Conservation (phyloP, 2,888 invertebrate species). For the Sarcophaga subvicina region DNA sequence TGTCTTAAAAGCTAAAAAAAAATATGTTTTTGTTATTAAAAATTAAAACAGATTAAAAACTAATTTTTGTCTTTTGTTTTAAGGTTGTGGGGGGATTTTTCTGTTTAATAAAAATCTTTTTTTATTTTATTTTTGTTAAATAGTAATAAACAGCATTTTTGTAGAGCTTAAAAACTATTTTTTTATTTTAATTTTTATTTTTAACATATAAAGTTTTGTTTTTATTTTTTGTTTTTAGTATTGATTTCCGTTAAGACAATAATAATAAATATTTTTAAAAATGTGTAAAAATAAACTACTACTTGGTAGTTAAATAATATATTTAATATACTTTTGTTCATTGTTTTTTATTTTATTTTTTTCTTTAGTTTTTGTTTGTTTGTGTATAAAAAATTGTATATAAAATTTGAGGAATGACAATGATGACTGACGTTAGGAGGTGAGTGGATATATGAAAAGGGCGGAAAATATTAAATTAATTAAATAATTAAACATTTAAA, state of each 20-base stretch:
- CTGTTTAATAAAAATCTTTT: not conserved
- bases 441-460: not conserved
- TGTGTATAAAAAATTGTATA: slow-evolving; percentile 2
- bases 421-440: too few relatives aligned
- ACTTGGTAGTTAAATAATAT: slow-evolving; percentile 36
- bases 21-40: not conserved
- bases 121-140: not conserved
- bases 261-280: not conserved
- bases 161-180: too few relatives aligned
- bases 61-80: slow-evolving; percentile 67
- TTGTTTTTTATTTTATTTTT: not conserved
- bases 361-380: too few relatives aligned
- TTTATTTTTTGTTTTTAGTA: slow-evolving; percentile 58
- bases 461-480: not conserved
- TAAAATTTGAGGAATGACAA: slow-evolving; percentile 37
- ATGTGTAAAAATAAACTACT: slow-evolving; percentile 41
- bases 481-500: slow-evolving; percentile 30
- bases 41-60: slow-evolving; percentile 51
- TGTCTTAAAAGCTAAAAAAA: slow-evolving; percentile 36
- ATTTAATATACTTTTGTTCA: slow-evolving; percentile 30
- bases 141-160: too few relatives aligned
- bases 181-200: not conserved
- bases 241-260: too few relatives aligned
- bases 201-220: slow-evolving; percentile 37
- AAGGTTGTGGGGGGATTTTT: not conserved